Evolutionary conservation across 2,797 vertebrate genomes (phyloP).

Genomic region (Diglossa cyanea): DNA sequence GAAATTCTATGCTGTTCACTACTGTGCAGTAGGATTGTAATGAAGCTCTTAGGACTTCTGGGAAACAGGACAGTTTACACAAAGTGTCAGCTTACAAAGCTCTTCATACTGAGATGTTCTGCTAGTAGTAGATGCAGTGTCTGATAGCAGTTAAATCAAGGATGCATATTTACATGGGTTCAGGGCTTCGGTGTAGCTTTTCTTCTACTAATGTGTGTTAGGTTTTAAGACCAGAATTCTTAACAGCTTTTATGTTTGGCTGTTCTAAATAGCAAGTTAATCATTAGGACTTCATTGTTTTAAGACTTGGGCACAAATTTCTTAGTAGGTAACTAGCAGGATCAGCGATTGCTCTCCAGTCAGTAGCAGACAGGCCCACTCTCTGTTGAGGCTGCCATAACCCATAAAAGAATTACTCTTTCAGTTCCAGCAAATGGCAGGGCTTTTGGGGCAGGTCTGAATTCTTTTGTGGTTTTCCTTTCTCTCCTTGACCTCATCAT

Average conservation of each 20-base stretch:
- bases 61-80: not conserved
- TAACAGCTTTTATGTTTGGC: not conserved
- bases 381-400: not conserved
- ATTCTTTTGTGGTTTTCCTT: not conserved
- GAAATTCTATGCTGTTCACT: not conserved
- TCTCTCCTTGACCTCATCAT: not conserved
- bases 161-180: accelerated
- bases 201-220: not conserved
- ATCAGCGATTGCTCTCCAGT: not conserved
- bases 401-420: not conserved
- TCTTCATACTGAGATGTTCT: not conserved
- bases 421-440: not conserved
- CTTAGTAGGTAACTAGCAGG: not conserved
- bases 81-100: not conserved
- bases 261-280: not conserved
- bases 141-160: not conserved
- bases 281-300: not conserved
- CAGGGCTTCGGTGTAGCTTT: not conserved
- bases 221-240: not conserved
- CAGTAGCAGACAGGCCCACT: not conserved
- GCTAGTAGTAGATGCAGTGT: not conserved
- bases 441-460: not conserved
- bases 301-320: not conserved
- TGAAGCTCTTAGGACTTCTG: not conserved
- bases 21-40: not conserved